phyloP scores from a whole-genome alignment of 2,888 invertebrate genomes.

The Xylota sylvarum region DNA sequence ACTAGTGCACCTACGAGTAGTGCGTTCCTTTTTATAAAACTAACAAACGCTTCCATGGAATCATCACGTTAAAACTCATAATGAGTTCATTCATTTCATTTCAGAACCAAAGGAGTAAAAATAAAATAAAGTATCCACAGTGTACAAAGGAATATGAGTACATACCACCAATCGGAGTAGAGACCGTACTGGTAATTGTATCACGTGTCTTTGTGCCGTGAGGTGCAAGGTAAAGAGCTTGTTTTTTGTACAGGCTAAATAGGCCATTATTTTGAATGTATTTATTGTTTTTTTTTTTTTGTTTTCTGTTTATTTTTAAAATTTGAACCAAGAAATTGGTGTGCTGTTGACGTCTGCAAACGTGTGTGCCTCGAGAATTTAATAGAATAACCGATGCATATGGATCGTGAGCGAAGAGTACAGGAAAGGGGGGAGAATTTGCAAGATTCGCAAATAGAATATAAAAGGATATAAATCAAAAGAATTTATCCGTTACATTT shows the following conservation, averaged over 20 bases:
- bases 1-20: neutral
- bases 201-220: slow-evolving; percentile 63
- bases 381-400: slow-evolving; percentile 8
- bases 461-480: slow-evolving; percentile 27
- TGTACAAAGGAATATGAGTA: neutral
- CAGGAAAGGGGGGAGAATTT: no score
- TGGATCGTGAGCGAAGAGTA: neutral
- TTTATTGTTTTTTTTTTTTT: slow-evolving; percentile 18
- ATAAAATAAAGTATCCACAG: slow-evolving; percentile 22
- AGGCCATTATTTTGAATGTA: slow-evolving; percentile 67
- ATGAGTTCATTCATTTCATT: slow-evolving; percentile 62
- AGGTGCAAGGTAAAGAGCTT: slow-evolving; percentile 70
- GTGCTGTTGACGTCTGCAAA: neutral
- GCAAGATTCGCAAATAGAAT: slow-evolving; percentile 20
- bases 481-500: slow-evolving; percentile 39
- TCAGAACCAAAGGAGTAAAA: slow-evolving; percentile 39
- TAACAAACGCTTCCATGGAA: slow-evolving; percentile 36
- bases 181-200: slow-evolving; percentile 46
- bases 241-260: slow-evolving; percentile 49
- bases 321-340: slow-evolving; percentile 2
- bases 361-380: slow-evolving; percentile 8
- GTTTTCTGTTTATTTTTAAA: slow-evolving; percentile 36
- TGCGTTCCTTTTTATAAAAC: neutral
- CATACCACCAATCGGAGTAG: slow-evolving; percentile 16
- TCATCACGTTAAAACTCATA: slow-evolving; percentile 39